Percentiles rank a stretch among this genome's conserved stretches.
These are phyloP conservation scores for Lithophane ornitopus DNA, from an alignment of 2,888 invertebrate genomes.

Conservation along the genomic window DNA sequence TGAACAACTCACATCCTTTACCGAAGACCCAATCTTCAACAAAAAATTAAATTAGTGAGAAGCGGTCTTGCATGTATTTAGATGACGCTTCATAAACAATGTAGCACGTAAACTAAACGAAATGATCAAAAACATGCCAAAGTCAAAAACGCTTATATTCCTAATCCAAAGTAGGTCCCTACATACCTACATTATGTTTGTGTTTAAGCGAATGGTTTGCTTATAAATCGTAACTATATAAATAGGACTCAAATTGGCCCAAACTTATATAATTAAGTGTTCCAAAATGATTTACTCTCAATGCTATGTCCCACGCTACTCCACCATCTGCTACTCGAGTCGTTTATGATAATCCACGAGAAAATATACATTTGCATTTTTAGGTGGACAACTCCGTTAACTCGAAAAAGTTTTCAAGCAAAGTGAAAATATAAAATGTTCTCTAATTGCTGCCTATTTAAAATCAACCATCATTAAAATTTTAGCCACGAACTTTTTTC, in stretches of 20 bases:
- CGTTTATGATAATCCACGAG: conserved; percentile 42
- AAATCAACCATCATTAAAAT: conserved; percentile 11
- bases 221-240: neutral
- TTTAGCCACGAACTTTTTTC: neutral
- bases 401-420: conserved; percentile 31
- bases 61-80: neutral
- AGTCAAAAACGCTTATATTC: neutral
- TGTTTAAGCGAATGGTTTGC: neutral
- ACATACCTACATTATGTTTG: neutral
- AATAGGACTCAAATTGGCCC: conserved; percentile 2
- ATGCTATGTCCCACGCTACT: neutral
- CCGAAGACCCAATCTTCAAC: neutral
- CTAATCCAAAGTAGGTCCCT: neutral
- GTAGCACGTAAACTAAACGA: neutral
- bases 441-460: conserved; percentile 29
- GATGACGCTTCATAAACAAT: neutral
- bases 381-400: conserved; percentile 26
- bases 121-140: neutral
- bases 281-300: conserved; percentile 15
- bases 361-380: conserved; percentile 50
- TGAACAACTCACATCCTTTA: neutral
- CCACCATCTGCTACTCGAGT: conserved; percentile 29
- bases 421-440: conserved; percentile 20
- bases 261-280: conserved; percentile 3
- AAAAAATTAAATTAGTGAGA: neutral